Base-by-base conservation (phyloP, 2,888 invertebrate genomes). In the Sminthurides aquaticus region DNA sequence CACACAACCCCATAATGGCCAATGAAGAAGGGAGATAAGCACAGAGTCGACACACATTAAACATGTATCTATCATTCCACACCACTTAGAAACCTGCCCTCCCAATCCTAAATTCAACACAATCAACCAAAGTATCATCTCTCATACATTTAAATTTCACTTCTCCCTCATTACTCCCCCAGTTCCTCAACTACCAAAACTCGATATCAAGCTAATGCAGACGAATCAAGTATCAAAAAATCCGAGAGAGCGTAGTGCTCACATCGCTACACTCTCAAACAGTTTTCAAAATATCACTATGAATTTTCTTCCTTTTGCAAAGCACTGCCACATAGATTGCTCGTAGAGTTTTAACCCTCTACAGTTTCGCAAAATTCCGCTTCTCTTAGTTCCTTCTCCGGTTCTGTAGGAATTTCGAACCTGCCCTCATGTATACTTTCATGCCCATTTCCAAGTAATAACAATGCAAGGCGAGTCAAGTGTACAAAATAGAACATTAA, bases 21-120 rank as follows among this genome's bases (percentile, higher is more conserved):
- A 57, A 55, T 64, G 43, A n/a, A n/a, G n/a, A n/a, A n/a, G n/a
- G 34, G 67, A 67, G 67, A 67, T 67, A 67, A 67, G 66, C 62
- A 62, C 56, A 24, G 43, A 34, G 43, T 34, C 43, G 43, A 34
- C 43, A 34, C 43, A 34, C 43, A 34, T 34, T 34, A 34, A 5
- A 34, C 43, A 34, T 15, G 15, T 34, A 34, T 34, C 43, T 34
- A 34, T 34, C 43, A 34, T 34, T 34, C 43, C 15, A 5, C 43
- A 34, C 15, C 15, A 5, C 43, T 34, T 15, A 34, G 8, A 34
- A 34, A 34, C 43, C 15, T 15, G 15, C 43, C 15, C 43, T 11
- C 43, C 43, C 43, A n/a, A n/a, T n/a, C 15, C 43, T 11, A 34
- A 34, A 34, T 34, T 34, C 43, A 34, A 34, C 8, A 34, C 43